Evolutionary conservation across 2,888 invertebrate genomes (phyloP).

Genomic region (Monoplex corrugatus): DNA sequence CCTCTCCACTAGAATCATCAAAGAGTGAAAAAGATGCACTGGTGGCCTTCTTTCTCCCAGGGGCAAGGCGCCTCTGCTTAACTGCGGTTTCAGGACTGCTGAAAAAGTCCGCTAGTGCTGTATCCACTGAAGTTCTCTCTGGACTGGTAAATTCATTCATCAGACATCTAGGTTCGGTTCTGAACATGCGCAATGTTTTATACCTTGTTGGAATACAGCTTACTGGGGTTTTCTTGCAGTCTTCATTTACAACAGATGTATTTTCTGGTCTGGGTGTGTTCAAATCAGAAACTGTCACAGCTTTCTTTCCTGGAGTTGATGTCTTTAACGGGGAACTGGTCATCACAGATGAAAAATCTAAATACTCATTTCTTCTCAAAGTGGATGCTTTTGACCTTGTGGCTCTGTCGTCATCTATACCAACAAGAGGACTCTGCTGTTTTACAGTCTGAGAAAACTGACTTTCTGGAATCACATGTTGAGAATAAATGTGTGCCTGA

Average conservation of each 20-base stretch:
- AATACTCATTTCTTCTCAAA: neutral
- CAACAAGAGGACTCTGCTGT: neutral
- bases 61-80: conserved; percentile 59
- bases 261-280: neutral
- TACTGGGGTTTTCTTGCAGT: neutral
- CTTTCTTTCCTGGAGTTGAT: neutral
- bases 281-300: no score
- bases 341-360: neutral
- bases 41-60: conserved; percentile 42
- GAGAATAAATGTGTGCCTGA: neutral
- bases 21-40: neutral
- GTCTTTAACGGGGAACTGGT: neutral
- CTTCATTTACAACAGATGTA: neutral
- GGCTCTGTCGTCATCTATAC: neutral
- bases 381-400: neutral
- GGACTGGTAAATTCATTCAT: neutral
- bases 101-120: conserved; percentile 67
- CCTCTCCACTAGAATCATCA: neutral
- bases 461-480: neutral
- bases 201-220: neutral
- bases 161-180: neutral
- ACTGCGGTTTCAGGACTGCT: conserved; percentile 64
- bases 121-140: conserved; percentile 52
- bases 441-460: neutral
- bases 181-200: neutral